A percentile compares a stretch with the other conserved stretches of the same genome.
phyloP scores from a whole-genome alignment of 2,888 invertebrate species.

The Drosophila putrida region DNA sequence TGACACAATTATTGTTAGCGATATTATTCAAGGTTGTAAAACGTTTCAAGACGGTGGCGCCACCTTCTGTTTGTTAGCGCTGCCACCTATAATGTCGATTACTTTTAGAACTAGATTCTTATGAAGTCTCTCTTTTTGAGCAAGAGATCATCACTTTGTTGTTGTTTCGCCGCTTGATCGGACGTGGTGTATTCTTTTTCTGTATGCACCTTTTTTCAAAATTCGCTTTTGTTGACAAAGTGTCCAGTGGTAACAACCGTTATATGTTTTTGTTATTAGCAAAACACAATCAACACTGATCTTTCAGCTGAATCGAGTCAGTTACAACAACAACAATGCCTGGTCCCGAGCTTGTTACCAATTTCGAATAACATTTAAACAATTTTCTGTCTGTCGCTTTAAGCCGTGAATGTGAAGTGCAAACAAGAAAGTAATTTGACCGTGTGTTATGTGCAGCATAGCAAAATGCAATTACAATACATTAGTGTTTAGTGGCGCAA shows the following conservation, averaged over 20 bases:
- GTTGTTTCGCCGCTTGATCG: conserved; percentile 51
- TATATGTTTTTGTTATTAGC: conserved; percentile 42
- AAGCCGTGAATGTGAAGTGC: conserved; percentile 36
- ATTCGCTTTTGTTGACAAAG: conserved; percentile 40
- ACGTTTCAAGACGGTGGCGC: too few species aligned
- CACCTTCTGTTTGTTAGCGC: too few species aligned
- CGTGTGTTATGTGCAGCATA: conserved; percentile 22
- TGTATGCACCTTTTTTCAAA: conserved; percentile 27
- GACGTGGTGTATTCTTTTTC: conserved; percentile 32
- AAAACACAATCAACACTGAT: conserved; percentile 14
- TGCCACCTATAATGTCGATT: too few species aligned
- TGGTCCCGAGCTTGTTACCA: conserved; percentile 13
- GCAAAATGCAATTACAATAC: conserved; percentile 45
- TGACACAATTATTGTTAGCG: too few species aligned
- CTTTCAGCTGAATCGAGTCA: conserved; percentile 7
- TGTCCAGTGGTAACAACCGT: conserved; percentile 26
- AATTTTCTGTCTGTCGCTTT: conserved; percentile 22
- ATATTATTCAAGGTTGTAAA: too few species aligned
- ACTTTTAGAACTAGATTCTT: too few species aligned
- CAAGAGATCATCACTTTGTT: conserved; percentile 51
- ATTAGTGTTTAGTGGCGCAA: conserved; percentile 21
- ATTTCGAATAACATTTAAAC: conserved; percentile 44
- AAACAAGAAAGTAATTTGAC: conserved; percentile 1
- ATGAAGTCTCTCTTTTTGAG: background rate
- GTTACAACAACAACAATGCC: background rate